phyloP scores from a whole-genome alignment of 1,140 invertebrate genomes.

The Bombus waltoni region DNA sequence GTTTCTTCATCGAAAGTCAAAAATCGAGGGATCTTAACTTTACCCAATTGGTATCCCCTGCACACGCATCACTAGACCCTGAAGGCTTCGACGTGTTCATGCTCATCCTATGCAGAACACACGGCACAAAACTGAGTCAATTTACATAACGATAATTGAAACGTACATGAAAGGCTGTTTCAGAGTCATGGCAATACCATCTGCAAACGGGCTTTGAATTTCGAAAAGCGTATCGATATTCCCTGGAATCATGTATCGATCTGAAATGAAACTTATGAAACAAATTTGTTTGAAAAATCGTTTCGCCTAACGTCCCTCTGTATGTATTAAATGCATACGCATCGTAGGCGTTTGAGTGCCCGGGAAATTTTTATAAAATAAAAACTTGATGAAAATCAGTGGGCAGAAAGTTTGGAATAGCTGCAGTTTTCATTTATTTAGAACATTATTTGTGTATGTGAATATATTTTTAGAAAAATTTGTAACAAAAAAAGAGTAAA shows the following conservation, averaged over 20 bases:
- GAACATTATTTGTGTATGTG: too few relatives aligned
- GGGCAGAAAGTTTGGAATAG: background rate
- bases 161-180: conserved; percentile 76
- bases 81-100: conserved; percentile 53
- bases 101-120: conserved; percentile 50
- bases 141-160: conserved; percentile 82
- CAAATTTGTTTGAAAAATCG: background rate
- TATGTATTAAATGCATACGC: background rate
- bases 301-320: background rate
- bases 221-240: conserved; percentile 63
- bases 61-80: conserved; percentile 23
- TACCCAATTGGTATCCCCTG: conserved; percentile 17
- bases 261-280: background rate
- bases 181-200: conserved; percentile 47
- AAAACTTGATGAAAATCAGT: background rate
- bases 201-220: conserved; percentile 68
- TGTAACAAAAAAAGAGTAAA: background rate
- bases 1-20: background rate
- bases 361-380: background rate
- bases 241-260: conserved; percentile 1
- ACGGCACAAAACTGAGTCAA: conserved; percentile 78
- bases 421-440: background rate
- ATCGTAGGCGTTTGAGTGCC: background rate
- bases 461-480: background rate
- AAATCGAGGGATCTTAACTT: conserved; percentile 29